Conservation (phyloP, 2,888 invertebrate species). For the Phengaris alcon region DNA sequence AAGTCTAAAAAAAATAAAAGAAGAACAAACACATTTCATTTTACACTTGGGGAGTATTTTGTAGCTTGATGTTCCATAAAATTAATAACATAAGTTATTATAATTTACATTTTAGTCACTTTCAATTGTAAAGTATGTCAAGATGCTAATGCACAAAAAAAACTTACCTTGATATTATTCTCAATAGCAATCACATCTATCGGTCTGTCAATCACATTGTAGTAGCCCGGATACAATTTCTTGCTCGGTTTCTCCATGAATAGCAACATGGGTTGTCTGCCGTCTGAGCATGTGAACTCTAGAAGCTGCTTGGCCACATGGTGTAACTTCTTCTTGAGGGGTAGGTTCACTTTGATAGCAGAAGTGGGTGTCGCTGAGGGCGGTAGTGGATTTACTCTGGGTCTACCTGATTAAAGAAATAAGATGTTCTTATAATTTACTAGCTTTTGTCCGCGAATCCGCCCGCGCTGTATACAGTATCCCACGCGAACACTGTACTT, state of each 20-base stretch:
- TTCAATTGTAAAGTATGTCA: too few species aligned
- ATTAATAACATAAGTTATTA: too few species aligned
- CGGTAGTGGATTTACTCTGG: constrained; percentile 60
- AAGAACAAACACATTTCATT: too few species aligned
- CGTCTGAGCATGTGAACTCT: constrained; percentile 80
- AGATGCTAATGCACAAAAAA: background rate
- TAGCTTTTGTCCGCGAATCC: too few species aligned
- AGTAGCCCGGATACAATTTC: constrained; percentile 96
- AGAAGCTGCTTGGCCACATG: constrained; percentile 83
- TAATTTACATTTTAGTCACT: too few species aligned
- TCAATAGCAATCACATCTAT: constrained; percentile 97
- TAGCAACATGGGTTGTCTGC: constrained; percentile 91
- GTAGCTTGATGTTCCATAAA: too few species aligned
- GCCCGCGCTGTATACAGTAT: too few species aligned
- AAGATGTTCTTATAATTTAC: too few species aligned
- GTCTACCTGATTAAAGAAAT: constrained; percentile 56
- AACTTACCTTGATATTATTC: constrained; percentile 86
- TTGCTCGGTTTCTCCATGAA: constrained; percentile 98
- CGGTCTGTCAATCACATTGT: constrained; percentile 94
- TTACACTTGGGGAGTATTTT: too few species aligned
- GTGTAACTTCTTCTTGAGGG: constrained; percentile 89
- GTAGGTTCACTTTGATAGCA: constrained; percentile 72
- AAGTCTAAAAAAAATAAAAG: too few species aligned
- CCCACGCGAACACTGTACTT: too few species aligned
- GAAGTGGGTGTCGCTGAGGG: constrained; percentile 45